These are phyloP conservation scores for Crax fasciolata DNA, from an alignment of 2,797 vertebrate genomes.

Conservation along the genomic window DNA sequence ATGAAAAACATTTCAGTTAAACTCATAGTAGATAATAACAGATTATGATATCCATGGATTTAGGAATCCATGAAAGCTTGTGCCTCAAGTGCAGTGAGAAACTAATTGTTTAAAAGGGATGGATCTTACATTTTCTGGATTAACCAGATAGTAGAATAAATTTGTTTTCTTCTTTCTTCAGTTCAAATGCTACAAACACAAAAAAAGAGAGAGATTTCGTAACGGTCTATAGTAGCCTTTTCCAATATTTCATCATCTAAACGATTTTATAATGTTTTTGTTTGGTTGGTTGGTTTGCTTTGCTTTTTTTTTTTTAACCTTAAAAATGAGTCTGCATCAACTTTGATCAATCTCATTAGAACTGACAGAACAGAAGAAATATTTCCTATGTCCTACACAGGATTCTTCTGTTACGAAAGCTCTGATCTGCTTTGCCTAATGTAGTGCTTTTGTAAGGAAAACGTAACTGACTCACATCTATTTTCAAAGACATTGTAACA, in stretches of 20 bases:
- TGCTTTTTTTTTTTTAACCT: not conserved
- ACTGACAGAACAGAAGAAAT: not conserved
- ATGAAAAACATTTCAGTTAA: not conserved
- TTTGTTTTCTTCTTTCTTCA: not conserved
- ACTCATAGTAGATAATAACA: not conserved
- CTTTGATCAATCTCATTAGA: not conserved
- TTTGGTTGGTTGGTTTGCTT: not conserved
- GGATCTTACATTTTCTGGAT: not conserved
- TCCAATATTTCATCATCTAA: not conserved
- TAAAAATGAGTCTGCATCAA: not conserved
- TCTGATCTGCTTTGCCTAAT: not conserved
- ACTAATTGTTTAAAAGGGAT: not conserved
- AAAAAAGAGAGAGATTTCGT: not conserved
- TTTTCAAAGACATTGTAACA: constrained; percentile 21
- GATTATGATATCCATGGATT: not conserved
- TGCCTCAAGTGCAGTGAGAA: not conserved
- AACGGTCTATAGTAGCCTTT: not conserved
- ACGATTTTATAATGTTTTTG: not conserved
- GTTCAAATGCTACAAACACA: not conserved
- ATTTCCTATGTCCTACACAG: not conserved
- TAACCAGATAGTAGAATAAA: not conserved
- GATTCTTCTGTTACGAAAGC: not conserved
- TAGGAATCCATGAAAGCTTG: not conserved
- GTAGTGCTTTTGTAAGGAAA: not conserved
- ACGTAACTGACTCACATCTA: constrained; percentile 1